A percentile compares a stretch with the other conserved stretches of the same genome.
Conservation (phyloP, 2,888 invertebrate genomes). For the Nebria salina region DNA sequence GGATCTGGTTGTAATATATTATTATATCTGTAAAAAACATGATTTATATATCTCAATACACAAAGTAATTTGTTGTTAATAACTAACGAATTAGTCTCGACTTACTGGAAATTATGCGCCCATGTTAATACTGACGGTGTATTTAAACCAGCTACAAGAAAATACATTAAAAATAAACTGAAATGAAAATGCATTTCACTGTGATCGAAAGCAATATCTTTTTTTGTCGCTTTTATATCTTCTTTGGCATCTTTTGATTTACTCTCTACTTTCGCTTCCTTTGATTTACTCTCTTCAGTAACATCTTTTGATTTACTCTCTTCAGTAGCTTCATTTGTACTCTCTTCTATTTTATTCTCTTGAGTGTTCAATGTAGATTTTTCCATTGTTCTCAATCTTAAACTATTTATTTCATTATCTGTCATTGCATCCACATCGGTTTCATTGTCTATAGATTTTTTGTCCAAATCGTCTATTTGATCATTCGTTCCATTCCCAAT, state of each 20-base stretch:
- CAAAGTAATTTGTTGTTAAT: neutral
- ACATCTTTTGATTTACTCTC: constrained; percentile 9
- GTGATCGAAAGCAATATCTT: constrained; percentile 51
- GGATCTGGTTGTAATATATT: constrained; percentile 71
- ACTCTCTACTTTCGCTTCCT: constrained; percentile 25
- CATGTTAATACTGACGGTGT: constrained; percentile 79
- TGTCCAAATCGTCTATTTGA: constrained; percentile 21
- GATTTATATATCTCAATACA: neutral
- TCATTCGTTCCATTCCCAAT: constrained; percentile 25
- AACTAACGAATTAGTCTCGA: constrained; percentile 48
- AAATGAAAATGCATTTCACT: constrained; percentile 76
- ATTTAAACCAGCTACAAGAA: constrained; percentile 73
- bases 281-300: constrained; percentile 30
- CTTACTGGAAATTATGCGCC: constrained; percentile 83
- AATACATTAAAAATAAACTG: constrained; percentile 75
- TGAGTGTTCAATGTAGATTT: neutral
- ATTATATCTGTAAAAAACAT: constrained; percentile 62
- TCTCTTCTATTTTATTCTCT: constrained; percentile 32
- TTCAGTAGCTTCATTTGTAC: constrained; percentile 19
- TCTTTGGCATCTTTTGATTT: constrained; percentile 21
- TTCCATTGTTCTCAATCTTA: constrained; percentile 20
- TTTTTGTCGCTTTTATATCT: constrained; percentile 12
- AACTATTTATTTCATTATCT: constrained; percentile 14
- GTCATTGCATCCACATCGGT: constrained; percentile 17
- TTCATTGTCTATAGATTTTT: constrained; percentile 8